Conservation (phyloP, 2,797 vertebrate genomes). For the Scarus forsteni region DNA sequence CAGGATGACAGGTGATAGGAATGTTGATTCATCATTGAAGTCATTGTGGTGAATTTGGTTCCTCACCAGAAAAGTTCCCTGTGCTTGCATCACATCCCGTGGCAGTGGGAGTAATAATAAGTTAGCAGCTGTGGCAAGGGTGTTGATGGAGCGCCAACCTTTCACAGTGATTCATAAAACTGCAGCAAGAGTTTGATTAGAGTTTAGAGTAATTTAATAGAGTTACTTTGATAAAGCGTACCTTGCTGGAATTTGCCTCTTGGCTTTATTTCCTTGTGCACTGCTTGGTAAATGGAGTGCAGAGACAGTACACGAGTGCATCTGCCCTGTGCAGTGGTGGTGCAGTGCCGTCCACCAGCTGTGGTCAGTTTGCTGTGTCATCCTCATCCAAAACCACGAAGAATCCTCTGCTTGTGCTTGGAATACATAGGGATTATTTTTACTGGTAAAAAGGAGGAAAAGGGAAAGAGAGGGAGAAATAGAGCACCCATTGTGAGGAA, state of each 20-base stretch:
- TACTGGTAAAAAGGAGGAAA: conserved; percentile 4
- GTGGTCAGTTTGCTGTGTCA: conserved; percentile 36
- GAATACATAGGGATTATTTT: conserved; percentile 29
- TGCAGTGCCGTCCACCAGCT: conserved; percentile 16
- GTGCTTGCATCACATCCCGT: conserved; percentile 58
- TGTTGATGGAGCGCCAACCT: conserved; percentile 19
- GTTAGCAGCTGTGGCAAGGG: conserved; percentile 28
- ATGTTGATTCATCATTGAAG: conserved; percentile 57
- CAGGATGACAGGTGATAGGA: conserved; percentile 50
- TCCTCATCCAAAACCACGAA: conserved; percentile 43
- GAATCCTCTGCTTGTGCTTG: conserved; percentile 31
- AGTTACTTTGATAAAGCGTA: conserved; percentile 43
- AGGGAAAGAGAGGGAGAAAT: conserved; percentile 16
- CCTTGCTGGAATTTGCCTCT: conserved; percentile 37
- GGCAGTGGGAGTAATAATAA: conserved; percentile 26
- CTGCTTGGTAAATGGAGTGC: conserved; percentile 33
- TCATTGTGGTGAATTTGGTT: conserved; percentile 41
- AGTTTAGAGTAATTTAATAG: conserved; percentile 27
- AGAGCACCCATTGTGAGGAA: conserved; percentile 47
- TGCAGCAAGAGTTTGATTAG: conserved; percentile 13
- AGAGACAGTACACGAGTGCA: conserved; percentile 20
- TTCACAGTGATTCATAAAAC: conserved; percentile 35
- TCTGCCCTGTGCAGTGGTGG: conserved; percentile 33
- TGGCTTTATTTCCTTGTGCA: conserved; percentile 34
- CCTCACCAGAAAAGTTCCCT: conserved; percentile 27